phyloP scores from a whole-genome alignment of 2,113 vertebrate species.

The Tamias sibiricus region DNA sequence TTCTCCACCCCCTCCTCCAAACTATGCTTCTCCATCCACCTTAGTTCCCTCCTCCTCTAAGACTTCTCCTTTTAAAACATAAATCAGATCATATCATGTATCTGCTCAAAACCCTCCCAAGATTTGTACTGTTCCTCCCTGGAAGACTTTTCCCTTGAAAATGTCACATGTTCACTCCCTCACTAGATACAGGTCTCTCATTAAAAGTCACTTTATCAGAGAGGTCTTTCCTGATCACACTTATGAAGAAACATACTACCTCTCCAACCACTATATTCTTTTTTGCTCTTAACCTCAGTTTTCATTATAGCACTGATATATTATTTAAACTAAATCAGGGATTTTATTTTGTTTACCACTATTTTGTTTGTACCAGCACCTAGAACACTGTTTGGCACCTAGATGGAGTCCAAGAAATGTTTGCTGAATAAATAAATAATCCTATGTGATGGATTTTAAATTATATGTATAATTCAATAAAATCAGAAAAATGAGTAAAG shows the following conservation, averaged over 20 bases:
- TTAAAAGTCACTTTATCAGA: not conserved
- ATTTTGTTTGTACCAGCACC: not conserved
- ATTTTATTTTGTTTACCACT: not conserved
- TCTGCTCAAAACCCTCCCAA: not conserved
- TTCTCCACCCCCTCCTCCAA: not conserved
- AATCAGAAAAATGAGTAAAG: conserved; percentile 42
- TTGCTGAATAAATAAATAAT: not conserved
- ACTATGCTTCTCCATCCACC: not conserved
- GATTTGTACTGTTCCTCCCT: not conserved
- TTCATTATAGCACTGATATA: not conserved
- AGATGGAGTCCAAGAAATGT: not conserved
- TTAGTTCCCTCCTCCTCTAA: not conserved
- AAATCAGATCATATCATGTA: not conserved
- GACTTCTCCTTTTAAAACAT: not conserved
- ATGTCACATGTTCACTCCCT: not conserved
- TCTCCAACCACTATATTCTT: not conserved
- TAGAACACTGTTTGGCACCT: not conserved
- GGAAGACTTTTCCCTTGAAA: not conserved
- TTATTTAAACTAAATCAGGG: not conserved
- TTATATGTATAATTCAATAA: conserved; percentile 24
- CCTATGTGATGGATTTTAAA: not conserved
- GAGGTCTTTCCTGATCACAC: not conserved
- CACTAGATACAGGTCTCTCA: not conserved
- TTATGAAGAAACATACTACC: not conserved
- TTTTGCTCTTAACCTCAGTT: not conserved